phyloP scores from a whole-genome alignment of 2,113 vertebrate genomes.

The Perccottus glenii region DNA sequence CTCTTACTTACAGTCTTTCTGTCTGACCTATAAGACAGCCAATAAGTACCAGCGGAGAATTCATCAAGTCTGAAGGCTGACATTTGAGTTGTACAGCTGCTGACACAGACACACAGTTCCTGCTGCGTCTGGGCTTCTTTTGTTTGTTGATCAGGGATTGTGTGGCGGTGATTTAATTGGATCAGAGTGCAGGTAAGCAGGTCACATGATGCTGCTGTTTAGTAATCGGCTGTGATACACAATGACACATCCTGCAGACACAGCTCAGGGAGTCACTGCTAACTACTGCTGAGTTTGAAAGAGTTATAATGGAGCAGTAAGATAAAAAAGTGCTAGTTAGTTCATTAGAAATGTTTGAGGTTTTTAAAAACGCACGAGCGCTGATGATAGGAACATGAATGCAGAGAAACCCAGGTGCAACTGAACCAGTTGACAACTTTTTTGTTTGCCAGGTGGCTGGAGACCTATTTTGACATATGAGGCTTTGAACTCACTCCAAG shows the following conservation, averaged over 20 bases:
- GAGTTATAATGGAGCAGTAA: too few species aligned
- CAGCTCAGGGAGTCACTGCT: not conserved
- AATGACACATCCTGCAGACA: not conserved
- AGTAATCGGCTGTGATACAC: not conserved
- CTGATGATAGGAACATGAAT: too few species aligned
- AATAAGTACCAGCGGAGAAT: not conserved
- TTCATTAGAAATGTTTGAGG: too few species aligned
- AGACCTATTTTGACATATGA: not conserved
- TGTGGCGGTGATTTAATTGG: slow-evolving; percentile 45
- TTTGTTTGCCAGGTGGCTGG: too few species aligned
- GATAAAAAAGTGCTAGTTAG: too few species aligned
- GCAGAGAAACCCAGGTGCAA: too few species aligned
- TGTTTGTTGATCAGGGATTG: slow-evolving; percentile 26
- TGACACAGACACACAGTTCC: not conserved
- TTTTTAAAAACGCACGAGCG: too few species aligned
- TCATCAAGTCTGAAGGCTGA: not conserved
- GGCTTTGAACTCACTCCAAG: too few species aligned
- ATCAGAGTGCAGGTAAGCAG: slow-evolving; percentile 26
- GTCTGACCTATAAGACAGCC: not conserved
- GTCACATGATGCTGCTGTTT: slow-evolving; percentile 41
- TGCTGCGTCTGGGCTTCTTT: slow-evolving; percentile 35
- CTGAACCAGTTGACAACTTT: too few species aligned
- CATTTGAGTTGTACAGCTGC: not conserved
- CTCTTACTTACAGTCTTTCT: not conserved
- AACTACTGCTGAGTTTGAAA: too few species aligned